These are phyloP conservation scores for Sebastes flavidus DNA, from an alignment of 2,797 vertebrate species.

Conservation along the genomic window DNA sequence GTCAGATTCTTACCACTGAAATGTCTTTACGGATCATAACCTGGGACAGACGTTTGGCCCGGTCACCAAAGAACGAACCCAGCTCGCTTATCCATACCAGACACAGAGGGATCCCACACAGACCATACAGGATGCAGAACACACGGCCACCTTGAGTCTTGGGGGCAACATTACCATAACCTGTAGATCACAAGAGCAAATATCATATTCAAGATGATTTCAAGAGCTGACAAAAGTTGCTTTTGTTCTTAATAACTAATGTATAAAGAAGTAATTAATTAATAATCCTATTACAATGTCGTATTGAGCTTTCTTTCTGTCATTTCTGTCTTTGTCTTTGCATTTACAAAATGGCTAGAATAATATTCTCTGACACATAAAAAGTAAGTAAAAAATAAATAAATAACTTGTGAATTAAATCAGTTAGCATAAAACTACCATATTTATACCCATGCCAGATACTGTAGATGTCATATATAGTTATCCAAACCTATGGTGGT, in stretches of 20 bases:
- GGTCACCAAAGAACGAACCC: conserved; percentile 95
- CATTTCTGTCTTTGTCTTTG: neutral
- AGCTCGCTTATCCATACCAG: conserved; percentile 96
- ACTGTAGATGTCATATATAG: neutral
- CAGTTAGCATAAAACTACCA: neutral
- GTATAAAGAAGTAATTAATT: neutral
- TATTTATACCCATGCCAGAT: neutral
- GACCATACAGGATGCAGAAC: conserved; percentile 96
- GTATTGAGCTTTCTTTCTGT: neutral
- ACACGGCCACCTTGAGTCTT: conserved; percentile 91
- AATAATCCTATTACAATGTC: neutral
- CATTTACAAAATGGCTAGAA: neutral
- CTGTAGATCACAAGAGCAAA: conserved; percentile 58
- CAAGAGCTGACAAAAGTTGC: neutral
- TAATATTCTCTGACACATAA: neutral
- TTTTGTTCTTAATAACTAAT: neutral
- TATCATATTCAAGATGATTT: neutral
- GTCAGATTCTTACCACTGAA: conserved; percentile 85
- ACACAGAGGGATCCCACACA: conserved; percentile 95
- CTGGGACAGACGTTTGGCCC: conserved; percentile 92
- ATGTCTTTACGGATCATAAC: conserved; percentile 90
- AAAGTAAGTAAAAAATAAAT: neutral
- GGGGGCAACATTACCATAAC: conserved; percentile 95
- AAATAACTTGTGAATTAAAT: neutral
- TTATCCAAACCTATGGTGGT: conserved; percentile 89